Conservation (phyloP, 2,888 invertebrate species). For the Selenia dentaria region DNA sequence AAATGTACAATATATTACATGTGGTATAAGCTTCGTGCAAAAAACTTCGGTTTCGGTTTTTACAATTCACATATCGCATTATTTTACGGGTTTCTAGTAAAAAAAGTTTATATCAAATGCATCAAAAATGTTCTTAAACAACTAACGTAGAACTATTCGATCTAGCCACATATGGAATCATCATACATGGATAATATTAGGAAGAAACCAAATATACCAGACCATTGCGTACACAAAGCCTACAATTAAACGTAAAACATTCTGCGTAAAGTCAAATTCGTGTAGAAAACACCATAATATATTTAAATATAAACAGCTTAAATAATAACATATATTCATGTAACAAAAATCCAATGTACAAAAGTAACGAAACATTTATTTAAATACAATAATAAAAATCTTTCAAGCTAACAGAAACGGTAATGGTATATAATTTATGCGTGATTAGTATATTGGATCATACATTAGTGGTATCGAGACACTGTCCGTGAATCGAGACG, state of each 20-base stretch:
- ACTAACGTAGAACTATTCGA: conserved; percentile 77
- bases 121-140: conserved; percentile 84
- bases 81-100: conserved; percentile 81
- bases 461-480: conserved; percentile 38
- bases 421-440: conserved; percentile 57
- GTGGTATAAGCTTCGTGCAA: conserved; percentile 80
- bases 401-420: conserved; percentile 75
- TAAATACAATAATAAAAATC: conserved; percentile 75
- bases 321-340: conserved; percentile 79
- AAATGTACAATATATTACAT: conserved; percentile 84
- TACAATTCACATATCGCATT: conserved; percentile 75
- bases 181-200: conserved; percentile 73
- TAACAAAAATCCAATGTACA: conserved; percentile 81
- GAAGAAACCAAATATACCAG: conserved; percentile 76
- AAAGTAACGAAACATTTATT: conserved; percentile 77
- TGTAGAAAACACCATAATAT: conserved; percentile 69
- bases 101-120: conserved; percentile 85
- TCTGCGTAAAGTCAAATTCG: conserved; percentile 74
- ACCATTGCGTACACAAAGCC: conserved; percentile 78
- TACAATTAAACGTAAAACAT: conserved; percentile 71
- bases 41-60: conserved; percentile 77
- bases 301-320: conserved; percentile 80
- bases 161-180: conserved; percentile 76
- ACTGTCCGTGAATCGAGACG: conserved; percentile 33
- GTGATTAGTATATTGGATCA: conserved; percentile 35